Evolutionary conservation across 2,113 vertebrate genomes (phyloP).

Genomic region (Myodes glareolus): DNA sequence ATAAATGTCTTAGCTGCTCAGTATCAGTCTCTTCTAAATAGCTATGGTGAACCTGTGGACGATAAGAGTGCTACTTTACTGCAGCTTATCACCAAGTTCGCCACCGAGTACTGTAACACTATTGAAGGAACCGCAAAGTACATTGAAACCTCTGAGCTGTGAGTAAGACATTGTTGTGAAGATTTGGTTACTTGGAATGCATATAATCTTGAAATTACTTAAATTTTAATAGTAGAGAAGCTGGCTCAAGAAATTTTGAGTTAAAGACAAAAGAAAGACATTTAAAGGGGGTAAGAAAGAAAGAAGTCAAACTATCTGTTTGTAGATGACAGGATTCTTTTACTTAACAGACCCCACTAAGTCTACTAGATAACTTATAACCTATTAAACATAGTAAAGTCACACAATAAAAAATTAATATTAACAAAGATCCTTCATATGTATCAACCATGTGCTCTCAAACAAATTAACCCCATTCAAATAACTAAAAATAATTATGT

Average conservation of each 20-base stretch:
- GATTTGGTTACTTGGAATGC: background rate
- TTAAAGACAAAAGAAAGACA: background rate
- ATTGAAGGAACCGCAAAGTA: slow-evolving; percentile 99
- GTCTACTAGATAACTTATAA: background rate
- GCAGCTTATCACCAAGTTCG: slow-evolving; percentile 99
- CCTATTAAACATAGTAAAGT: background rate
- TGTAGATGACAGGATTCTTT: background rate
- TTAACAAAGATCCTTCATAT: background rate
- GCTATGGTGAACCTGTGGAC: slow-evolving; percentile 97
- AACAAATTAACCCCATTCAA: background rate
- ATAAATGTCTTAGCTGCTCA: slow-evolving; percentile 98
- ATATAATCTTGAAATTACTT: background rate
- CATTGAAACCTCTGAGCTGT: slow-evolving; percentile 98
- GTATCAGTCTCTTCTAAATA: slow-evolving; percentile 96
- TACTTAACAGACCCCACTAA: background rate
- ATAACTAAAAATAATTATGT: background rate
- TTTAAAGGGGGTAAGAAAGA: background rate
- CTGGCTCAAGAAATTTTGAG: background rate
- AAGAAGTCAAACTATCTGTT: background rate
- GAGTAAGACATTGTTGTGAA: slow-evolving; percentile 81
- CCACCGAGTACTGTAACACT: slow-evolving; percentile 98
- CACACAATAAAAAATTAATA: background rate
- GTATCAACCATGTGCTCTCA: background rate
- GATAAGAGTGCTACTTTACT: slow-evolving; percentile 96
- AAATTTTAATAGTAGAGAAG: slow-evolving; percentile 15